Base-by-base conservation (phyloP, 1,140 invertebrate genomes). In the Tribolium castaneum region DNA sequence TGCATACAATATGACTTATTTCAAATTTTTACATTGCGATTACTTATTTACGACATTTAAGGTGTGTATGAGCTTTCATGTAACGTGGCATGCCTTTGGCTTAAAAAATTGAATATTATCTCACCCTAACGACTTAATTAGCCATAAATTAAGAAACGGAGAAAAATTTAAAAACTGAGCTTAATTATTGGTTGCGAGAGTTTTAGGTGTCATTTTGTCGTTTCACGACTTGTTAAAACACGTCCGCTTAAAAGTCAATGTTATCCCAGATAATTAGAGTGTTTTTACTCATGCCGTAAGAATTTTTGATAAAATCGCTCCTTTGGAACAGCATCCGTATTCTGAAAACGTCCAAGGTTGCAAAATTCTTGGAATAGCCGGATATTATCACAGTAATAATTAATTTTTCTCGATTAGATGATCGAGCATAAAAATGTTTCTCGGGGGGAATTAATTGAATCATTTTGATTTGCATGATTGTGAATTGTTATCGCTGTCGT, bases 281-380 rank as follows among this genome's bases (percentile, higher is more conserved):
- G 13, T 59, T 59, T 59, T 16, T 56, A 16, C n/a, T 19, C 12
- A 56, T 56, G 7, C 12, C 0, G 4, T 7, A 14, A 25, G 10
- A 22, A 59, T 25, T 59, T 25, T 19, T 59, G 10, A 30, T 22
- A 25, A 34, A 66, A 34, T 66, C n/a, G n/a, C 12, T 22, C 13
- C 34, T 66, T 66, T 10, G 6, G 19, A 25, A 9, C 2, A 66
- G 12, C 25, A 66, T 66, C 30, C 59, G 59, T 66, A 66, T 66
- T 66, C 59, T 35, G 7, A 66, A 66, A 66, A 66, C 59, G 30
- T 66, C 10, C 59, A 66, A 66, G 59, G 59, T 66, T 66, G 5
- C 10, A 6, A 35, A 66, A 66, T 66, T 66, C 59, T 35, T 35
- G 59, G 59, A 66, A 66, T 35, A 34, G 16, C 59, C 59, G 6